Evolutionary conservation across 2,797 vertebrate species (phyloP).

Genomic region (Enteromius trimaculatus): DNA sequence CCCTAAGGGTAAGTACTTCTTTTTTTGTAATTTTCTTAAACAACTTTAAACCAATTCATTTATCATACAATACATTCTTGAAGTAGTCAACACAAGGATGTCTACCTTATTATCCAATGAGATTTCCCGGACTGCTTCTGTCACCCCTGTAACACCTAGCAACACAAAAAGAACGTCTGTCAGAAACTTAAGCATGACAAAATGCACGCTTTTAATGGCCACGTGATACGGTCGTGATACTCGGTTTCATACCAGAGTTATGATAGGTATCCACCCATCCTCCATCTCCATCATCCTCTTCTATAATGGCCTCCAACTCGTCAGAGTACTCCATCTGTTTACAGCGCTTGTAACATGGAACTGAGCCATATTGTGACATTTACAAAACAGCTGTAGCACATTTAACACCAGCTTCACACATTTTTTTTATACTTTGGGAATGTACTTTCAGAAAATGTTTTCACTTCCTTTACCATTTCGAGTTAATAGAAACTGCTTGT

Average conservation of each 20-base stretch:
- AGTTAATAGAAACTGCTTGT: conserved; percentile 97
- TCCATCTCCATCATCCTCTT: conserved; percentile 98
- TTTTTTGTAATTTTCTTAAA: neutral
- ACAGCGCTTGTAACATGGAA: conserved; percentile 97
- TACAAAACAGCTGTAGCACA: neutral
- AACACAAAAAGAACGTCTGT: neutral
- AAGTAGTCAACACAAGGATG: neutral
- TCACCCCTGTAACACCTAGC: conserved; percentile 83
- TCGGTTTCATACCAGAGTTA: conserved; percentile 83
- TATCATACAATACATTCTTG: neutral
- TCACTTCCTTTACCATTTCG: conserved; percentile 88
- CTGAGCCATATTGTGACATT: conserved; percentile 67
- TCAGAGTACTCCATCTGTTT: conserved; percentile 99
- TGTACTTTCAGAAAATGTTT: neutral
- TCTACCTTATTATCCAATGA: conserved; percentile 95
- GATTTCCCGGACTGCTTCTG: conserved; percentile 90
- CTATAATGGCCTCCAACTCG: conserved; percentile 97
- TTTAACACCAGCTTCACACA: neutral
- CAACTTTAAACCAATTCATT: neutral
- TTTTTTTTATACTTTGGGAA: neutral
- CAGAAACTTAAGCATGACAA: neutral
- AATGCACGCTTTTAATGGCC: neutral
- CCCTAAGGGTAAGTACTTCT: neutral
- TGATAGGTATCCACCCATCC: conserved; percentile 99
- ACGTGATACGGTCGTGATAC: neutral